Conservation (phyloP, 1,140 invertebrate genomes). For the Ruditapes philippinarum region DNA sequence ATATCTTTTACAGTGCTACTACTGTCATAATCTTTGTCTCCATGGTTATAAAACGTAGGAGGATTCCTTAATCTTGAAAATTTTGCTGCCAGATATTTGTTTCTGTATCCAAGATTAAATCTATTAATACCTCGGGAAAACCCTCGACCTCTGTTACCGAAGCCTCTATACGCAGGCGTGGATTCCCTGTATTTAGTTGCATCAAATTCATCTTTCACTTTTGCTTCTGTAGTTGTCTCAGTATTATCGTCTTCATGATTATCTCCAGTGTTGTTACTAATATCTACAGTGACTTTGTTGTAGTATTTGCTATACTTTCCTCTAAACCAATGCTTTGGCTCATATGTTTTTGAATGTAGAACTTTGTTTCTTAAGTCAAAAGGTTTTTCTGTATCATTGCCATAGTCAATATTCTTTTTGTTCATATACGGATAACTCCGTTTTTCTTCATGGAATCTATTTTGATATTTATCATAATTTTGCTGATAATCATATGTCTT, state of each 20-base stretch:
- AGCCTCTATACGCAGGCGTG: neutral
- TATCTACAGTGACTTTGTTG: neutral
- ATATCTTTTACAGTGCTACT: neutral
- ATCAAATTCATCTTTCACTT: neutral
- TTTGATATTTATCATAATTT: neutral
- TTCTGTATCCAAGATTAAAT: neutral
- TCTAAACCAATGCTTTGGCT: neutral
- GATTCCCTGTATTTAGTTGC: neutral
- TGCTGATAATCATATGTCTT: neutral
- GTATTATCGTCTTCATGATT: neutral
- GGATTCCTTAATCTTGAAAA: neutral
- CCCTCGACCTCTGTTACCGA: neutral
- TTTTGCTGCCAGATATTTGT: neutral
- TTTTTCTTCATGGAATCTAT: neutral
- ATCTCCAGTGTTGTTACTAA: neutral
- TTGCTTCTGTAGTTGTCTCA: neutral
- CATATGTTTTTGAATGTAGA: neutral
- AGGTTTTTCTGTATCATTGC: no score
- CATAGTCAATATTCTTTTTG: no score
- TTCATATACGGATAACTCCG: no score
- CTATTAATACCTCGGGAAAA: neutral
- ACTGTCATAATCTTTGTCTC: neutral
- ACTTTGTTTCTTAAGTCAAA: neutral
- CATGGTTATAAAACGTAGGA: neutral
- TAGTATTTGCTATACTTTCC: neutral